phyloP scores from a whole-genome alignment of 2,888 invertebrate species.

The Auanema freiburgensis region DNA sequence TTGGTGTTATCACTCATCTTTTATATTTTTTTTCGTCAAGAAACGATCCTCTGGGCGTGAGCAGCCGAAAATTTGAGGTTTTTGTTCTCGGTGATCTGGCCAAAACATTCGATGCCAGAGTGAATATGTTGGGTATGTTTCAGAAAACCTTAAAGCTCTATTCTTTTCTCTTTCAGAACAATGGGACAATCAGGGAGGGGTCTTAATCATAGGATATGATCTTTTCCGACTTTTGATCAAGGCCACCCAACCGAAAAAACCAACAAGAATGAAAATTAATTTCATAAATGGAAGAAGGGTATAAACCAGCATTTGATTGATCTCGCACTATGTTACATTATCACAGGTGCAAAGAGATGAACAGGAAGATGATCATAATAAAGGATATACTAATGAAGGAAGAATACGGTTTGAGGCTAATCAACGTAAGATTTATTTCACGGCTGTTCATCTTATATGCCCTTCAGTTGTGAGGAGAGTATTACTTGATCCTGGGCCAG shows the following conservation, averaged over 20 bases:
- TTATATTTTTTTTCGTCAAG: slow-evolving; percentile 15
- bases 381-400: slow-evolving; percentile 36
- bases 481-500: slow-evolving; percentile 86
- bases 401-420: slow-evolving; percentile 36
- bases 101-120: slow-evolving; percentile 84
- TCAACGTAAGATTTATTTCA: slow-evolving; percentile 25
- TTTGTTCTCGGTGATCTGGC: slow-evolving; percentile 90
- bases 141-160: not conserved
- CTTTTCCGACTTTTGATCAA: slow-evolving; percentile 83
- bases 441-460: not conserved
- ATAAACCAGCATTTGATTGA: not conserved
- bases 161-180: slow-evolving; percentile 69
- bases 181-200: slow-evolving; percentile 87
- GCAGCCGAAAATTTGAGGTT: slow-evolving; percentile 78
- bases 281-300: slow-evolving; percentile 25
- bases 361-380: slow-evolving; percentile 20
- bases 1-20: slow-evolving; percentile 10
- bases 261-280: slow-evolving; percentile 28
- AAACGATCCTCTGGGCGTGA: slow-evolving; percentile 24
- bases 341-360: slow-evolving; percentile 16
- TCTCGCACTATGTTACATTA: not conserved
- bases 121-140: slow-evolving; percentile 73
- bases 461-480: slow-evolving; percentile 36
- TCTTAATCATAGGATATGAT: slow-evolving; percentile 94
- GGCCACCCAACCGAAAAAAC: slow-evolving; percentile 32